Evolutionary conservation across 2,113 vertebrate genomes (phyloP).

Genomic region (Semicossyphus pulcher): DNA sequence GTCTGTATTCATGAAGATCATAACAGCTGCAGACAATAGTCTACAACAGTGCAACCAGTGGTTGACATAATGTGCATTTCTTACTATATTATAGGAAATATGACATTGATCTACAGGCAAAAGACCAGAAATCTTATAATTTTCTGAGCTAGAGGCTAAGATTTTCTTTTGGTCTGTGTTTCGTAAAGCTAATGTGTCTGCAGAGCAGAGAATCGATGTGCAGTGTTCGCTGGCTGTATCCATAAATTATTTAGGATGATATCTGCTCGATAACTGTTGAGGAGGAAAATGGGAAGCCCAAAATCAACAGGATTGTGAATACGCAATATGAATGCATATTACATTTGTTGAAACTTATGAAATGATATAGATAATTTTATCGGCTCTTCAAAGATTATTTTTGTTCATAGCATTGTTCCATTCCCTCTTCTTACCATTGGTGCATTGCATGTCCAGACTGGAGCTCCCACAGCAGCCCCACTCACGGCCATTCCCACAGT

Average conservation of each 20-base stretch:
- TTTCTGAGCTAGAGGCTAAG: background rate
- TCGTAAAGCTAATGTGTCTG: background rate
- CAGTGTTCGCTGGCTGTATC: background rate
- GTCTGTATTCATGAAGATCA: slow-evolving; percentile 22
- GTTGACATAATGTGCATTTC: background rate
- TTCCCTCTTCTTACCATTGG: slow-evolving; percentile 80
- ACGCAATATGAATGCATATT: too few species aligned
- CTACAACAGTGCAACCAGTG: background rate
- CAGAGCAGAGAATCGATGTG: slow-evolving; percentile 8
- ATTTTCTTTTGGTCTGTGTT: slow-evolving; percentile 10
- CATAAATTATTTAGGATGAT: slow-evolving; percentile 23
- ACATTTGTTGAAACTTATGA: background rate
- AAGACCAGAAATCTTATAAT: too few species aligned
- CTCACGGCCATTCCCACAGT: slow-evolving; percentile 80
- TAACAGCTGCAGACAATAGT: background rate
- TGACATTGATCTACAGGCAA: too few species aligned
- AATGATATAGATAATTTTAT: background rate
- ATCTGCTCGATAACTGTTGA: slow-evolving; percentile 17
- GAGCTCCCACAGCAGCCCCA: slow-evolving; percentile 83
- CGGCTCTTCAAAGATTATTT: background rate
- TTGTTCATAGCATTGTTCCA: background rate
- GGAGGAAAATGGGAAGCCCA: too few species aligned
- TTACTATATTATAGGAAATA: background rate
- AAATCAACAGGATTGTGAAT: too few species aligned
- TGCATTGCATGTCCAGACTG: slow-evolving; percentile 84